Evolutionary conservation across 2,797 vertebrate species (phyloP).

Genomic region (Helarctos malayanus): DNA sequence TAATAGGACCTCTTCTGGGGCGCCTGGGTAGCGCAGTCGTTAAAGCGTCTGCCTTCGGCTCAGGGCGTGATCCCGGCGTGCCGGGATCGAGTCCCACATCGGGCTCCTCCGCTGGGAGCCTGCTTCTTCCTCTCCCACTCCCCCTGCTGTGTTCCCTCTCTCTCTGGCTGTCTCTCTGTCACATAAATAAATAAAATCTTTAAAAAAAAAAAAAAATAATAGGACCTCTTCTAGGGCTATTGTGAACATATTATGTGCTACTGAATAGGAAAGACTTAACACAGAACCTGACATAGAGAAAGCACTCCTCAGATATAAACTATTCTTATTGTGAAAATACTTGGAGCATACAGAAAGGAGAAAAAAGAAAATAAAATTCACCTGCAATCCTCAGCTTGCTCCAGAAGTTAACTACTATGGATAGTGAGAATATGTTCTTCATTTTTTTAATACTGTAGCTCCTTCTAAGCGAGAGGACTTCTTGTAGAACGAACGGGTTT

Average conservation of each 20-base stretch:
- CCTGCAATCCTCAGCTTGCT: not conserved
- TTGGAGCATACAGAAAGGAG: not conserved
- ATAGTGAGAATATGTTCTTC: not conserved
- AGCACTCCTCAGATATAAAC: not conserved
- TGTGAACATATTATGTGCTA: constrained; percentile 31
- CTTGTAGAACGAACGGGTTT: not conserved
- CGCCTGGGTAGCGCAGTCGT: too few relatives aligned
- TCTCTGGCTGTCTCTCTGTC: too few relatives aligned
- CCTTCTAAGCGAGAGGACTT: not conserved
- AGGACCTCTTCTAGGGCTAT: not conserved
- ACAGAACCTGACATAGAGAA: not conserved
- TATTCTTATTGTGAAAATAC: not conserved
- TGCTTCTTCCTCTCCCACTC: too few relatives aligned
- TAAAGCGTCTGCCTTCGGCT: too few relatives aligned
- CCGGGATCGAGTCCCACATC: too few relatives aligned
- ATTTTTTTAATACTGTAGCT: not conserved
- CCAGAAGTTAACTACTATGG: not conserved
- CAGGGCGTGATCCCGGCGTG: too few relatives aligned
- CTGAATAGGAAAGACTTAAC: not conserved
- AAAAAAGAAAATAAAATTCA: constrained; percentile 36
- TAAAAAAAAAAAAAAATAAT: too few relatives aligned
- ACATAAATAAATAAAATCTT: too few relatives aligned
- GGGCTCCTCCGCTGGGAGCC: too few relatives aligned
- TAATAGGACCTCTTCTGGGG: not conserved
- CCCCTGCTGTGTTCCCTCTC: too few relatives aligned